Percentiles rank a stretch among this genome's conserved stretches.
These are phyloP conservation scores for Epiblema foenella DNA, from an alignment of 2,888 invertebrate species.

Conservation along the genomic window DNA sequence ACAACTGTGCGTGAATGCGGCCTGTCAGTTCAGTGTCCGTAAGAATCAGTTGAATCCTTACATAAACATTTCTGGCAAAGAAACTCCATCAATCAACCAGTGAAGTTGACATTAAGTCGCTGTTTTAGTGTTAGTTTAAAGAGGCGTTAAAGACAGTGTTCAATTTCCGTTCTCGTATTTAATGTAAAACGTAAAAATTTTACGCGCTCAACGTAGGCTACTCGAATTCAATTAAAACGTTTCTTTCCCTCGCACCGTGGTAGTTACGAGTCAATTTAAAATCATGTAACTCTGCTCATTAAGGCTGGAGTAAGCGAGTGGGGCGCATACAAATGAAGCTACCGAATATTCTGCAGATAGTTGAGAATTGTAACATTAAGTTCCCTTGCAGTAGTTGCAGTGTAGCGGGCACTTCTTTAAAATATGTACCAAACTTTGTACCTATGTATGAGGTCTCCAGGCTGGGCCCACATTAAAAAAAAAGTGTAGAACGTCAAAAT, in stretches of 20 bases:
- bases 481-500: too few relatives aligned
- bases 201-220: slow-evolving; percentile 72
- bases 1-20: too few relatives aligned
- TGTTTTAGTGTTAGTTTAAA: slow-evolving; percentile 60
- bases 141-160: slow-evolving; percentile 66
- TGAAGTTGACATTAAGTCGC: slow-evolving; percentile 29
- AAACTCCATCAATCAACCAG: slow-evolving; percentile 9
- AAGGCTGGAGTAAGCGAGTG: slow-evolving; percentile 17
- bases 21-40: not conserved
- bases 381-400: not conserved
- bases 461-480: too few relatives aligned
- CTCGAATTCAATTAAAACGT: slow-evolving; percentile 64
- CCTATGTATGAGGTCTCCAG: too few relatives aligned
- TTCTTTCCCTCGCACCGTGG: slow-evolving; percentile 21
- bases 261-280: slow-evolving; percentile 42
- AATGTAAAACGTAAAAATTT: slow-evolving; percentile 70
- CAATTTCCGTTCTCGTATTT: slow-evolving; percentile 70
- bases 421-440: too few relatives aligned
- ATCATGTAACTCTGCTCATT: slow-evolving; percentile 40
- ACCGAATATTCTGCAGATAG: slow-evolving; percentile 15
- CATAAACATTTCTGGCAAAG: not conserved
- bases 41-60: slow-evolving; percentile 2
- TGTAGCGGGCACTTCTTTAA: too few relatives aligned
- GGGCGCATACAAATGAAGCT: slow-evolving; percentile 28
- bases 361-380: slow-evolving; percentile 1